phyloP scores from a whole-genome alignment of 2,888 invertebrate genomes.

The Dryocosmus kuriphilus region DNA sequence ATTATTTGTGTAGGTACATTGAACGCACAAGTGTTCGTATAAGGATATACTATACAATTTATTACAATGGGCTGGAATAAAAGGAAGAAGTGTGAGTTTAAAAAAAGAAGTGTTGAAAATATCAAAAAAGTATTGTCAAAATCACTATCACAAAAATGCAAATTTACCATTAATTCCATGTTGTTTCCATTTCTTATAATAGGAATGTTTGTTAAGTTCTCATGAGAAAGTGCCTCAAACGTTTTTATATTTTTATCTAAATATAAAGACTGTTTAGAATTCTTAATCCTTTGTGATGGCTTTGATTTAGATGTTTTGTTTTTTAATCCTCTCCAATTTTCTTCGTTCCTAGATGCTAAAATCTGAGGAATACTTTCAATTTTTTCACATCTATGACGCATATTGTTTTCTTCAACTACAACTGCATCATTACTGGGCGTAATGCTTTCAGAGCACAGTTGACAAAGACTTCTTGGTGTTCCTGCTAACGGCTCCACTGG shows the following conservation, averaged over 20 bases:
- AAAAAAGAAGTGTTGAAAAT: too few species aligned
- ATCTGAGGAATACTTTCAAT: not conserved
- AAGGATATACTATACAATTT: not conserved
- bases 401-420: not conserved
- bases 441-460: not conserved
- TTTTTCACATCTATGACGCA: not conserved
- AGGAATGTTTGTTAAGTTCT: not conserved
- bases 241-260: constrained; percentile 14
- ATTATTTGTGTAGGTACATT: constrained; percentile 9
- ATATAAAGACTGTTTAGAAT: not conserved
- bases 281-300: too few species aligned
- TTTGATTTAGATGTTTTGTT: not conserved
- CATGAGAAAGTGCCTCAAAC: constrained; percentile 13
- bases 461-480: not conserved
- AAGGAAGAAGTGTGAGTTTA: not conserved
- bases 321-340: constrained; percentile 1
- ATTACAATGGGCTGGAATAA: not conserved
- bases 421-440: not conserved
- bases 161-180: constrained; percentile 2
- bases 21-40: constrained; percentile 1
- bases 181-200: constrained; percentile 23
- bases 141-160: too few species aligned
- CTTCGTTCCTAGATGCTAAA: constrained; percentile 9
- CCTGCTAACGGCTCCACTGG: not conserved
- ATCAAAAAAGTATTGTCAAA: too few species aligned